Evolutionary conservation across 92 coral and sea anemone genomes (phyloP).

Genomic region (Pocillopora meandrina): DNA sequence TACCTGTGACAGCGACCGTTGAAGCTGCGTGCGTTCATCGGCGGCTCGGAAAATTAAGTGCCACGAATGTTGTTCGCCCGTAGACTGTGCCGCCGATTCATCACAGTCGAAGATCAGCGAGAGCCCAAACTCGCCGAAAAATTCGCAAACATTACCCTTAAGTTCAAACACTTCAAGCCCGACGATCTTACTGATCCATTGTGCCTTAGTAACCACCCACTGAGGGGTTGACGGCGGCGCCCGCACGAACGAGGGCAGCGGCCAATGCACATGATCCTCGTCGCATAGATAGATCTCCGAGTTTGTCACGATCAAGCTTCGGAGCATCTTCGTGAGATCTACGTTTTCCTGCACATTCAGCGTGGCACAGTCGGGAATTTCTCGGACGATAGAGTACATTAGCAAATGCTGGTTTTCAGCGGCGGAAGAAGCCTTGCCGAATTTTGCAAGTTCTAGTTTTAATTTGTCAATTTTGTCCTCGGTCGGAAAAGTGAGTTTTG

Average conservation of each 20-base stretch:
- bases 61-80: slow-evolving; percentile 72
- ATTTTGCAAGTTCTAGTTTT: slow-evolving; percentile 62
- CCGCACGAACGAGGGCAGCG: slow-evolving; percentile 92
- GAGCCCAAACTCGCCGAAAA: slow-evolving; percentile 82
- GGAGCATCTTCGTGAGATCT: slow-evolving; percentile 79
- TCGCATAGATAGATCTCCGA: slow-evolving; percentile 88
- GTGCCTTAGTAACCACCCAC: slow-evolving; percentile 95
- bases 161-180: slow-evolving; percentile 92
- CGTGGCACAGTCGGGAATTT: slow-evolving; percentile 63
- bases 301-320: slow-evolving; percentile 88
- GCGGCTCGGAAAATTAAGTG: slow-evolving; percentile 78
- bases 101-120: slow-evolving; percentile 83
- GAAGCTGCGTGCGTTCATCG: slow-evolving; percentile 92
- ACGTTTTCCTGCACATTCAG: slow-evolving; percentile 61
- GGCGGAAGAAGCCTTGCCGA: slow-evolving; percentile 36
- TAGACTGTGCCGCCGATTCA: slow-evolving; percentile 37
- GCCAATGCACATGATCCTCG: slow-evolving; percentile 99
- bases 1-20: slow-evolving; percentile 93
- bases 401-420: slow-evolving; percentile 65
- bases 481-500: slow-evolving; percentile 72
- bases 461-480: slow-evolving; percentile 70
- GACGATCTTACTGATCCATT: slow-evolving; percentile 72
- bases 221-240: slow-evolving; percentile 96
- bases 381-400: slow-evolving; percentile 91
- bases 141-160: slow-evolving; percentile 51